Evolutionary conservation across 2,113 vertebrate species (phyloP), one percentile per base, ranked within the genome.

Genomic region (Zingel zingel): DNA sequence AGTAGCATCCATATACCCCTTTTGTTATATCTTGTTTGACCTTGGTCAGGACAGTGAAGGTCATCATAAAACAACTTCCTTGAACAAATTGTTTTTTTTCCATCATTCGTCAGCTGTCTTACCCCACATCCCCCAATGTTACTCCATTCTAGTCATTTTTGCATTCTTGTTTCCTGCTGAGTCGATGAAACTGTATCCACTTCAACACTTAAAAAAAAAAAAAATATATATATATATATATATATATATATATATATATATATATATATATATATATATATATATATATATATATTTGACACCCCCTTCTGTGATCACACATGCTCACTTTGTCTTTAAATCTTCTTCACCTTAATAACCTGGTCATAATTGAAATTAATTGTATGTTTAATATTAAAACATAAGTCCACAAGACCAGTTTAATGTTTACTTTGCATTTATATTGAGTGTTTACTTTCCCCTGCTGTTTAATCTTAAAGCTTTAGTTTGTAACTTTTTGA

Each of bases 161-260:
- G 71, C 70, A 53, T 85, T 82, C 58, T 79, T 70, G 54, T 82
- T 88, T 94, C 91, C 78, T 92, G 94, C 93, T 93, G 93, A 95
- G 56, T 89, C 47, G 54, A 85, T 90, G 90, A 93, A 94, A 95
- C 72, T 51, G 48, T 83, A 94, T 84, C 88, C 67, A 75, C 84
- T 81, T 71, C 63, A 74, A 83, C 89, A 77, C 59, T 80, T 78
- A 8, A 36, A 36, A 36, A 36, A 45, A 21, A 2, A 25, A 27
- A 27, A 27, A 2, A 27, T 27, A 27, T n/a, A n/a, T n/a, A n/a
- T n/a, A n/a, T n/a, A n/a, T n/a, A n/a, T n/a, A n/a, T n/a, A n/a
- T n/a, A n/a, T n/a, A n/a, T n/a, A n/a, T n/a, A n/a, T n/a, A n/a
- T n/a, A n/a, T n/a, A n/a, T n/a, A n/a, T n/a, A n/a, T n/a, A n/a